A percentile compares a stretch with the other conserved stretches of the same genome.
Conservation (phyloP, 2,797 vertebrate genomes). For the Liasis olivaceus region DNA sequence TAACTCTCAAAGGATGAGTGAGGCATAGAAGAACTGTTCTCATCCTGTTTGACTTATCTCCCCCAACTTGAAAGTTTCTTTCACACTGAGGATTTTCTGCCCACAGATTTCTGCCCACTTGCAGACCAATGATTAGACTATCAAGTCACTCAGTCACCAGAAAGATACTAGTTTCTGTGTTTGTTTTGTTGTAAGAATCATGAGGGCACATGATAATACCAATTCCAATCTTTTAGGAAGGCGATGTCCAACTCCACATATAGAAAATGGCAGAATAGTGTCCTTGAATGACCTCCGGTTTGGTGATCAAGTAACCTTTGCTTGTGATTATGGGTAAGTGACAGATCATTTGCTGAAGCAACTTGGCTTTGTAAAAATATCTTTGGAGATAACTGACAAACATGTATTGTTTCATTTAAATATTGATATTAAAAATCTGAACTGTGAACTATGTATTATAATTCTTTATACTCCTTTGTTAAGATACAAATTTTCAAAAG, state of each 20-base stretch:
- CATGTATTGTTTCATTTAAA: background rate
- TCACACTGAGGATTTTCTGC: background rate
- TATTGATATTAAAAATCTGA: background rate
- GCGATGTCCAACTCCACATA: background rate
- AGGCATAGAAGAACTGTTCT: background rate
- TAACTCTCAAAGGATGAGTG: background rate
- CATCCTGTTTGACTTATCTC: background rate
- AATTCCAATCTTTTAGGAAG: background rate
- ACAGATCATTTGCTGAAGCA: background rate
- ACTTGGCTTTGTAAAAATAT: background rate
- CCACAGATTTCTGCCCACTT: too few relatives aligned
- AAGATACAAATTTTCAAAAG: background rate
- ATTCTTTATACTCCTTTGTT: background rate
- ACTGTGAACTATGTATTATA: background rate
- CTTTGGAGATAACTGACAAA: background rate
- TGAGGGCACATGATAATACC: background rate
- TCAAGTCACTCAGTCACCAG: background rate
- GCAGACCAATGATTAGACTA: background rate
- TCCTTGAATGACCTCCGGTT: fast-evolving
- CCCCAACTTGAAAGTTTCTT: background rate
- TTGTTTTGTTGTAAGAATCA: background rate
- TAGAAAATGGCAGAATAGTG: background rate
- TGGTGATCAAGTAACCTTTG: background rate
- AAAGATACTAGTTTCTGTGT: background rate
- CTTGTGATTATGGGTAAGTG: background rate